Percentiles rank a stretch among this genome's conserved stretches.
Evolutionary conservation across 1,140 invertebrate species (phyloP).

Genomic region (Heliconius hermathena): DNA sequence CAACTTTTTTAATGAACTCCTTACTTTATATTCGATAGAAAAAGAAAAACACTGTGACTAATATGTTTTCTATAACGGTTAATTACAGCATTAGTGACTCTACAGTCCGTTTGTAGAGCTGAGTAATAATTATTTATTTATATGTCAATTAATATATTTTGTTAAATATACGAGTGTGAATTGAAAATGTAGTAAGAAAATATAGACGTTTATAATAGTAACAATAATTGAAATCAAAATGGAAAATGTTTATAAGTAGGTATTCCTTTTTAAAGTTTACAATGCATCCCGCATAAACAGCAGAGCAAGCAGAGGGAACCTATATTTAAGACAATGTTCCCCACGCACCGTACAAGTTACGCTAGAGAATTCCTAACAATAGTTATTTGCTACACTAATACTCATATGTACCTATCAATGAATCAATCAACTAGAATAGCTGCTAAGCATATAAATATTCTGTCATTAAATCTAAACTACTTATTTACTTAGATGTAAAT

Average conservation of each 20-base stretch:
- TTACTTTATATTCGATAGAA: slow-evolving; percentile 23
- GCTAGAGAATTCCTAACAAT: neutral
- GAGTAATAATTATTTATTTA: neutral
- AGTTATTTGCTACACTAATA: neutral
- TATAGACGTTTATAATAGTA: no score
- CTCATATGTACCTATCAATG: neutral
- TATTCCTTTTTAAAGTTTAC: no score
- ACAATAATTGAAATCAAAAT: no score
- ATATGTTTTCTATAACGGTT: slow-evolving; percentile 1
- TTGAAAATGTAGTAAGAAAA: neutral
- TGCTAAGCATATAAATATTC: neutral
- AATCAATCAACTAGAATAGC: no score
- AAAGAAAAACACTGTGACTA: slow-evolving; percentile 27
- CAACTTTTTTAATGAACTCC: slow-evolving; percentile 35
- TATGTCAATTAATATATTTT: neutral
- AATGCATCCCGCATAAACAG: no score
- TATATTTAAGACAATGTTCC: no score
- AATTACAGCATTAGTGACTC: neutral
- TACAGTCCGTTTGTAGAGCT: neutral
- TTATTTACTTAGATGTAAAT: neutral
- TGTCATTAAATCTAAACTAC: neutral
- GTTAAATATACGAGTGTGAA: neutral
- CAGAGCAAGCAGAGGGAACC: no score
- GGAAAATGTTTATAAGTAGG: no score
- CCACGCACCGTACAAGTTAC: no score